A percentile compares a stretch with the other conserved stretches of the same genome.
Evolutionary conservation across 2,113 vertebrate genomes (phyloP).

Genomic region (Upupa epops): DNA sequence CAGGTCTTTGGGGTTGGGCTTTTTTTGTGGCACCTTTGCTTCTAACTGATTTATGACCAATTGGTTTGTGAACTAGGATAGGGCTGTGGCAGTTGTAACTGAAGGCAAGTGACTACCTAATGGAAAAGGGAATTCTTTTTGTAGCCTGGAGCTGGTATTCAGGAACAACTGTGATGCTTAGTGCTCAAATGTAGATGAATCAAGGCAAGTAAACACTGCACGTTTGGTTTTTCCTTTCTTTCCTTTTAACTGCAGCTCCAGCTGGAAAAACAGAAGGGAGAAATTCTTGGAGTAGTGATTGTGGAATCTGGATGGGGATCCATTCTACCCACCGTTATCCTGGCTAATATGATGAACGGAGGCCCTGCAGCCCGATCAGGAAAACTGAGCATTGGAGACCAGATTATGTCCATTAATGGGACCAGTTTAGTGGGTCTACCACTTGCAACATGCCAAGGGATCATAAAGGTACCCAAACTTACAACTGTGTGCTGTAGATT

Average conservation of each 20-base stretch:
- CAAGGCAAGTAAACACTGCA: background rate
- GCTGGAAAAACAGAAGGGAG: slow-evolving; percentile 95
- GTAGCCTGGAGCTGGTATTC: background rate
- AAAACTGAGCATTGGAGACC: slow-evolving; percentile 98
- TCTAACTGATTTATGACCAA: background rate
- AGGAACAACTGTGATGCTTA: background rate
- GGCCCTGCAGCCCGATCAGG: slow-evolving; percentile 94
- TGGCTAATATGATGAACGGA: slow-evolving; percentile 99
- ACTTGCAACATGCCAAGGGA: slow-evolving; percentile 97
- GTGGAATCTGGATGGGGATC: slow-evolving; percentile 99
- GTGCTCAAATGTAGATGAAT: background rate
- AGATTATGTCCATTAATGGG: slow-evolving; percentile 99
- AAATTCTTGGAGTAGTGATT: slow-evolving; percentile 97
- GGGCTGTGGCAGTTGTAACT: background rate
- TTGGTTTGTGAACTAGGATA: background rate
- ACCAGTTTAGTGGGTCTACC: slow-evolving; percentile 97
- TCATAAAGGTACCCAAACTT: slow-evolving; percentile 88
- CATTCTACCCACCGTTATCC: slow-evolving; percentile 95
- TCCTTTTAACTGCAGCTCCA: slow-evolving; percentile 82
- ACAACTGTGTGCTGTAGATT: background rate
- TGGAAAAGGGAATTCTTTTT: background rate
- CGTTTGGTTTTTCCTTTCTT: background rate
- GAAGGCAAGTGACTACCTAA: background rate
- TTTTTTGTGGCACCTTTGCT: background rate
- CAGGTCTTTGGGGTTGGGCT: background rate